Evolutionary conservation across 2,113 vertebrate genomes (phyloP), one percentile per base, ranked within the genome.

Genomic region (Paracanthobrama guichenoti): DNA sequence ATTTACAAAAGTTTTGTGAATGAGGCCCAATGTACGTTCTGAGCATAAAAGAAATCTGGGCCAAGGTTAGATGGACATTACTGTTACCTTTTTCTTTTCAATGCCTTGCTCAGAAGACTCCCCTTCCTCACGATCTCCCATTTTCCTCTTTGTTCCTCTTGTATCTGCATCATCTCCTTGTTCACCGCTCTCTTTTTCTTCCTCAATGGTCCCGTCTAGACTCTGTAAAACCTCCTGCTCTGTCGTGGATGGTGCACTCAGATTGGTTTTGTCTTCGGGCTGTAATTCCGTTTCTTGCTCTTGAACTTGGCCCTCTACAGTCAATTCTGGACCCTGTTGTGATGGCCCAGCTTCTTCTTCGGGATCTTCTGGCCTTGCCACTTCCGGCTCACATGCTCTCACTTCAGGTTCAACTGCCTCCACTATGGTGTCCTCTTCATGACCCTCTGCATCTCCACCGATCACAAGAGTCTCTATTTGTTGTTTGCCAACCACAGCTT

Each of bases 61-160:
- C 31, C 35, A 69, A 5, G 20, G 35, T n/a, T 39, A 10, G 64
- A 67, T 28, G 13, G 59, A 60, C 8, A 55, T 77, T 42, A 31
- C 22, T 5, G 71, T 74, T 89, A 95, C 93, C 93, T 93, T 94
- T 86, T 92, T 94, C 89, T 94, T 94, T 75, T 94, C 94, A 0
- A 89, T 44, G 84, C 88, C 86, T 24, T 87, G 89, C 3, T 76
- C 91, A 2, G 82, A 73, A 11, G 8, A 74, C 72, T 92, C 92
- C 22, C 72, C 88, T 64, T 93, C 90, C 5, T 48, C 57, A 0
- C 74, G 42, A 14, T 48, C 86, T 12, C 88, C 87, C 7, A 94
- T 89, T 86, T 94, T 95, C 82, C 94, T 92, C 89, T 95, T 95
- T 73, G 89, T 82, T 24, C 93, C 93, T 82, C 93, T 92, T 0